These are phyloP conservation scores for Eretmocerus hayati DNA, from an alignment of 2,888 invertebrate species.

Conservation along the genomic window DNA sequence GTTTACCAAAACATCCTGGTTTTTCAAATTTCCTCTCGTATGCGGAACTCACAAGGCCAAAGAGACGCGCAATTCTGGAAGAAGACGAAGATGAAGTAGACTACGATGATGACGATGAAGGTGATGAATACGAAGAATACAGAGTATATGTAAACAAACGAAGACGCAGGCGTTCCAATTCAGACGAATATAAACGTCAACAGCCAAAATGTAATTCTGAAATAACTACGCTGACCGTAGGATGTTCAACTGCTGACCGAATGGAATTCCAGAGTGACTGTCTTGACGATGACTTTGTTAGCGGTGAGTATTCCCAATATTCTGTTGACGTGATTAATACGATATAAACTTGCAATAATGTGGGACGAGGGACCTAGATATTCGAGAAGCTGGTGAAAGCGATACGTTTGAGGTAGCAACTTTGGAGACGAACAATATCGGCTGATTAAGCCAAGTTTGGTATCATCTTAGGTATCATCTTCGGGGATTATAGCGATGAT, in stretches of 20 bases:
- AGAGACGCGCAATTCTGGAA: too few relatives aligned
- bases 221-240: constrained; percentile 65
- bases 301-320: constrained; percentile 54
- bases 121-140: constrained; percentile 2
- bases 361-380: neutral
- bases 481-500: too few relatives aligned
- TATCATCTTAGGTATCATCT: too few relatives aligned
- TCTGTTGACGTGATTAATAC: too few relatives aligned
- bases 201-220: constrained; percentile 44
- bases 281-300: constrained; percentile 61
- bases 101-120: constrained; percentile 4
- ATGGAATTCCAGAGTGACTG: constrained; percentile 75
- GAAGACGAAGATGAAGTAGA: constrained; percentile 25
- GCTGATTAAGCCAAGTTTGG: constrained; percentile 14
- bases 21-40: constrained; percentile 7
- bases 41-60: constrained; percentile 31
- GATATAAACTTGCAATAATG: neutral
- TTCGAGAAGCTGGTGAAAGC: constrained; percentile 4
- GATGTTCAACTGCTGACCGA: constrained; percentile 68
- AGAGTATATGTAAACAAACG: constrained; percentile 21
- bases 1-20: constrained; percentile 26
- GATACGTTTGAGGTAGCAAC: neutral
- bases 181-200: constrained; percentile 20
- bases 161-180: constrained; percentile 27
- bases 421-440: constrained; percentile 7